phyloP scores from a whole-genome alignment of 2,113 vertebrate genomes.

The Mola mola region DNA sequence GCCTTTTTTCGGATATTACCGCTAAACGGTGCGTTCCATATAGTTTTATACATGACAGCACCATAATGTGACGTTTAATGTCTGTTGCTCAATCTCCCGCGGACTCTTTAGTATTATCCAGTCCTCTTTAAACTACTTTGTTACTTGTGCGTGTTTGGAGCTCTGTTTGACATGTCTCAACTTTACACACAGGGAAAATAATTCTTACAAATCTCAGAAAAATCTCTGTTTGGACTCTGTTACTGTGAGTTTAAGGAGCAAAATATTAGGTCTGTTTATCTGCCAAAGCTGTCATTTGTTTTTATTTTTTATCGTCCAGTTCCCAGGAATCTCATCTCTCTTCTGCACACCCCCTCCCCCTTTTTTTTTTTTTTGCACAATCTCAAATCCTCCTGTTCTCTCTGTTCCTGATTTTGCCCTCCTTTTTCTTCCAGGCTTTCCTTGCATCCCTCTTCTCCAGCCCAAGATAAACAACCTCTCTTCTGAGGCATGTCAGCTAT shows the following conservation, averaged over 20 bases:
- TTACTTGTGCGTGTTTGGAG: conserved; percentile 1
- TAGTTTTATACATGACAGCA: no score
- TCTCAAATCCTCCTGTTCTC: conserved; percentile 46
- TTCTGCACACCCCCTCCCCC: conserved; percentile 1
- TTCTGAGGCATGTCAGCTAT: conserved; percentile 77
- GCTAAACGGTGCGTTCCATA: neutral
- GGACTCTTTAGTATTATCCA: neutral
- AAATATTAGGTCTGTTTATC: conserved; percentile 30
- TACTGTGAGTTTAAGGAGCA: conserved; percentile 9
- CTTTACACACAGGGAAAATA: conserved; percentile 18
- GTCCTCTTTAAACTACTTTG: neutral
- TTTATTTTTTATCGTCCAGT: conserved; percentile 13
- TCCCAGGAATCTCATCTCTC: conserved; percentile 50
- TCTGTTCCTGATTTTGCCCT: conserved; percentile 16
- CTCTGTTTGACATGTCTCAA: conserved; percentile 13
- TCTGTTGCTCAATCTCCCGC: neutral
- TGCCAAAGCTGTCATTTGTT: conserved; percentile 8
- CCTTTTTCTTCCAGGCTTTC: conserved; percentile 47
- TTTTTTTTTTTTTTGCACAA: conserved; percentile 46
- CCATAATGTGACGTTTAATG: neutral
- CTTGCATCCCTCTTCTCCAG: conserved; percentile 55
- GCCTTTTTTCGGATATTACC: neutral
- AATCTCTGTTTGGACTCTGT: conserved; percentile 9
- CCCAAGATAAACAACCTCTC: conserved; percentile 76
- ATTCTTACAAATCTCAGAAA: no score